Base-by-base conservation (phyloP, 2,797 vertebrate species). In the Mormyrus proboscirostris region DNA sequence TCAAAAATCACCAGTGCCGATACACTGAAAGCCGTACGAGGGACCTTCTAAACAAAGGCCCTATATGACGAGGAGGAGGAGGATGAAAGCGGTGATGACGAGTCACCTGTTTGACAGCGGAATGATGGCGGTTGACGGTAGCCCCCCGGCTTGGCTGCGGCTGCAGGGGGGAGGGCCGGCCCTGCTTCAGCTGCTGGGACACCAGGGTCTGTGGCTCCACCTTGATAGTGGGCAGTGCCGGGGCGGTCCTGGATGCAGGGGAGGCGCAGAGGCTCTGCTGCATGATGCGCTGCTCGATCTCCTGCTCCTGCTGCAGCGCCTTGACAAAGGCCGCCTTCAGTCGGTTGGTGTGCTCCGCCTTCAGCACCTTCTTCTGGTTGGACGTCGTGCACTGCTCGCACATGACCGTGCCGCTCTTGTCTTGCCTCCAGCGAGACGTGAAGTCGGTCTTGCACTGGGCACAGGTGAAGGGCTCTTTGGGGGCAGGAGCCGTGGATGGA, bases 391-490 rank as follows among this genome's bases (percentile, higher is more conserved):
- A 99, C 82, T 97, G 98, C 94, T 99, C 98, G 10, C 99, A 99
- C 95, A 99, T 97, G 89, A 99, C 95, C 92, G 95, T 95, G 50
- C 97, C 98, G 0, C 96, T 95, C 94, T 99, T 99, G 92, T 99
- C 98, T 91, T 98, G 98, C 91, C 99, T 96, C 99, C 99, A 99
- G 91, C 98, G 98, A 92, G 98, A 98, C 1, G 99, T 99, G 94
- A 99, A 99, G 95, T 99, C 99, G 0, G 99, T 99, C 96, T 98
- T 98, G 94, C 99, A 99, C 95, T 99, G 98, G 29, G 96, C 95
- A 9, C 99, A 99, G 91, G 96, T 96, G 91, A 97, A 97, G 88
- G 99, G 99, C 93, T 99, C 99, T 83, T 98, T 98, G 73, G 96
- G 95, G 38, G 94, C 88, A 0, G 93, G 92, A 2, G 93, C 91